A percentile compares a stretch with the other conserved stretches of the same genome.
These are phyloP conservation scores for Galbula dea DNA, from an alignment of 2,113 vertebrate species.

Conservation along the genomic window DNA sequence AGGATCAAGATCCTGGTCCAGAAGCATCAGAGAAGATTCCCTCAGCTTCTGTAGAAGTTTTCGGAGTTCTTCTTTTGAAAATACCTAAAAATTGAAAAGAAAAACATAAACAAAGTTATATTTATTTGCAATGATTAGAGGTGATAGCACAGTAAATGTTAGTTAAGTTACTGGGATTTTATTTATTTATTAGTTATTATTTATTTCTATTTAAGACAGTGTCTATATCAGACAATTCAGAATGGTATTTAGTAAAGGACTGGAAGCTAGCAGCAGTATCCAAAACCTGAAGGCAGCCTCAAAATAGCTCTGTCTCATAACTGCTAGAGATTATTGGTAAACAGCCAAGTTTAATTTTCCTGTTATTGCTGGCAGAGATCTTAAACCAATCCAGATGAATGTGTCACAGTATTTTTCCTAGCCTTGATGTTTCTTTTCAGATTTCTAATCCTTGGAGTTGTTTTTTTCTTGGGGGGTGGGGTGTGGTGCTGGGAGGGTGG, in stretches of 20 bases:
- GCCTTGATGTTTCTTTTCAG: neutral
- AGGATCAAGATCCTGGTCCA: constrained; percentile 87
- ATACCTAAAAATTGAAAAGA: constrained; percentile 78
- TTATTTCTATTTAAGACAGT: neutral
- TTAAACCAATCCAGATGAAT: neutral
- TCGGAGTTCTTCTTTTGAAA: constrained; percentile 88
- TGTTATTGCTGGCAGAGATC: neutral
- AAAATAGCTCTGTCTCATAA: neutral
- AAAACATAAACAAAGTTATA: neutral
- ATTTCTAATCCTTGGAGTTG: neutral
- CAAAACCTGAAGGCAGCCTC: neutral
- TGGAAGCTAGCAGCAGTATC: neutral
- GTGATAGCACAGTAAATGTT: neutral
- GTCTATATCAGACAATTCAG: neutral
- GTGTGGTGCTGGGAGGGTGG: no score
- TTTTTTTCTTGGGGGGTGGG: neutral
- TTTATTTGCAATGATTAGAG: neutral
- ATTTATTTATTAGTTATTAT: no score
- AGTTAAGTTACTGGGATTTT: neutral
- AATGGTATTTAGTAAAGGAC: neutral
- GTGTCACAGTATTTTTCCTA: neutral
- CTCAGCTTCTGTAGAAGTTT: constrained; percentile 85
- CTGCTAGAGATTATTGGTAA: neutral
- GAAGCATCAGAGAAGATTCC: constrained; percentile 86
- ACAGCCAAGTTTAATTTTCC: neutral